These are phyloP conservation scores for Nomada ruficornis DNA, from an alignment of 2,888 invertebrate genomes.

Conservation along the genomic window DNA sequence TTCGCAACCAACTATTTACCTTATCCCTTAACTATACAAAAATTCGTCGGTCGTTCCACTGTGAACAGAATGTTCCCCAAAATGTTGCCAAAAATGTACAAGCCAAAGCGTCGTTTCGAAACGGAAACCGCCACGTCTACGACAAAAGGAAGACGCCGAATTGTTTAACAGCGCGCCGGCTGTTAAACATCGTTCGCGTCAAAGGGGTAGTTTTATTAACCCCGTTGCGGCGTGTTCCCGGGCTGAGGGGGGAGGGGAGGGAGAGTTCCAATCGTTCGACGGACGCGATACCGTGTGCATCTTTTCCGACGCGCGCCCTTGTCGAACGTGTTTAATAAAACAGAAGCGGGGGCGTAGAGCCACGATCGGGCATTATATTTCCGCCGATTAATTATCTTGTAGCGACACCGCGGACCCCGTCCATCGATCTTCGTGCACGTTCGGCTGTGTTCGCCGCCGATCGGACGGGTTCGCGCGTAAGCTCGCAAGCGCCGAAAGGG, in stretches of 20 bases:
- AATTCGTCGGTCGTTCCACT: no score
- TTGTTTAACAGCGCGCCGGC: no score
- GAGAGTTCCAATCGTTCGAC: not conserved
- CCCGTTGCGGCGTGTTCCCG: slow-evolving; percentile 4
- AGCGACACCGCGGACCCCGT: slow-evolving; percentile 59
- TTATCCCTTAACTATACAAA: no score
- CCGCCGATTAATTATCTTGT: slow-evolving; percentile 71
- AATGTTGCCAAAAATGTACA: no score
- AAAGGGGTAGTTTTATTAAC: slow-evolving; percentile 11
- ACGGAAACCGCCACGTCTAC: no score
- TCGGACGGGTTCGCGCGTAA: slow-evolving; percentile 58
- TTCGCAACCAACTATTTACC: no score
- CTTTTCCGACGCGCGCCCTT: not conserved
- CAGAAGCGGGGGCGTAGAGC: slow-evolving; percentile 34
- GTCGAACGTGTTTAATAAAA: slow-evolving; percentile 48
- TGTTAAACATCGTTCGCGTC: no score
- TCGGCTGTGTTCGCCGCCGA: slow-evolving; percentile 72
- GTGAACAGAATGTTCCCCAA: no score
- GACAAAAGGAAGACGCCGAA: no score
- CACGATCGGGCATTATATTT: slow-evolving; percentile 70
- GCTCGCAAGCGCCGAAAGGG: slow-evolving; percentile 65
- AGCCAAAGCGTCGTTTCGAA: no score
- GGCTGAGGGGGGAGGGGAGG: not conserved
- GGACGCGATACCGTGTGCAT: not conserved
- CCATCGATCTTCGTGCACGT: slow-evolving; percentile 65